Percentiles rank a stretch among this genome's conserved stretches.
Conservation (phyloP, 2,888 invertebrate genomes). For the Eupithecia vulgata region DNA sequence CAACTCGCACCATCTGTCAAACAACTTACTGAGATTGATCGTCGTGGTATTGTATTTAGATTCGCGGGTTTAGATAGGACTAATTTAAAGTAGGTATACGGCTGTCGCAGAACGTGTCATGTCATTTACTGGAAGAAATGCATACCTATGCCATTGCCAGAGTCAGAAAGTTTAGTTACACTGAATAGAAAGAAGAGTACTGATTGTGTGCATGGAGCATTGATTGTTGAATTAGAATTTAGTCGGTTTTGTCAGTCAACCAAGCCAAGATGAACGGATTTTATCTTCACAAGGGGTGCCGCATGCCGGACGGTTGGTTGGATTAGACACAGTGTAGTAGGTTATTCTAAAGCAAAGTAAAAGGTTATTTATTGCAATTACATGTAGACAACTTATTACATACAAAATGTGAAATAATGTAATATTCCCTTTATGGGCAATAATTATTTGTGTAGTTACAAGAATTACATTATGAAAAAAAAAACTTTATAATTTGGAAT, state of each 20-base stretch:
- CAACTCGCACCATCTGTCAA: slow-evolving; percentile 22
- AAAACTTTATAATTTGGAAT: no score
- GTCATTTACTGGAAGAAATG: neutral
- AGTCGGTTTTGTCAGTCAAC: neutral
- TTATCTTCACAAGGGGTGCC: neutral
- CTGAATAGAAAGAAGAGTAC: neutral
- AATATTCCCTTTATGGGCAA: no score
- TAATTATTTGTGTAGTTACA: no score
- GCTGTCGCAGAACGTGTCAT: neutral
- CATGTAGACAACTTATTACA: no score
- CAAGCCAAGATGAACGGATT: no score
- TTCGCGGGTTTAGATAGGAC: slow-evolving; percentile 12
- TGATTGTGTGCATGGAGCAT: neutral
- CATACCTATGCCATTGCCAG: neutral
- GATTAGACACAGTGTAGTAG: neutral
- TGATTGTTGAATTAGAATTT: neutral
- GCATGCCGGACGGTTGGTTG: neutral
- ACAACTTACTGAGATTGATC: slow-evolving; percentile 20
- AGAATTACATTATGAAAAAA: no score
- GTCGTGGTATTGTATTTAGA: slow-evolving; percentile 27
- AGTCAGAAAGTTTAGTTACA: neutral
- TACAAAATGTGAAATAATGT: no score
- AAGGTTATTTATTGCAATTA: no score
- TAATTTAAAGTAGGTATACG: neutral
- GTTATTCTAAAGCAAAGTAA: neutral